Base-by-base conservation (phyloP, 2,113 vertebrate genomes). In the Thamnaconus septentrionalis region DNA sequence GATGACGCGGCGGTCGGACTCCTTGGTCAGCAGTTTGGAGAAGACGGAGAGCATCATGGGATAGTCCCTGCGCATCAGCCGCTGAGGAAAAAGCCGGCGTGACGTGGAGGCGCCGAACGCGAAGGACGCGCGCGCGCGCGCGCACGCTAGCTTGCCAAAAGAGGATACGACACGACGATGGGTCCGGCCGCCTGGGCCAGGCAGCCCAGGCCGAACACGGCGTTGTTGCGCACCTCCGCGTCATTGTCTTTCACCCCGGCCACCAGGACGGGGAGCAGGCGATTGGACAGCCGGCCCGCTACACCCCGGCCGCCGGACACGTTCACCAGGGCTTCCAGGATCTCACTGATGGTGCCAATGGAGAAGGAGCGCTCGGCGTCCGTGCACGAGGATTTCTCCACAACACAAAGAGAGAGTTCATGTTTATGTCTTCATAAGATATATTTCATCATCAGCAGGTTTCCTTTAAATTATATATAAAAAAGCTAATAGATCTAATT, bases 331-430 rank as follows among this genome's bases (percentile, higher is more conserved):
- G 92, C 87, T 45, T 93, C 90, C 54, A 96, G 80, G 9, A 91
- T 84, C 74, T 96, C 94, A 0, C 92, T 93, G 4, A 96, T 87
- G 0, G 91, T 94, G 0, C 95, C 95, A 43, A 94, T 61, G 0
- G 93, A 93, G 70, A 96, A 96, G 55, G 94, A 96, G 12, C 94
- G 93, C 47, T 96, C 94, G 0, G 95, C 93, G 62, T 90, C 89
- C 0, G 93, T 90, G 71, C 93, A 93, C 1, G 89, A 87, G 5
- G 93, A 84, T 61, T 96, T 96, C 95, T 96, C 70, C 8, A 10
- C 10, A 62, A 10, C 4, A 4, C n/a, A 53, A n/a, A 46, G 49
- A 60, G 8, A 58, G 31, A 2, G 18, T 31, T 31, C 18, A 31
- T 31, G 18, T 31, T 31, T 31, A 31, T 31, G 18, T 31, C 18